Evolutionary conservation across 2,113 vertebrate genomes (phyloP).

Genomic region (Holacanthus passer): DNA sequence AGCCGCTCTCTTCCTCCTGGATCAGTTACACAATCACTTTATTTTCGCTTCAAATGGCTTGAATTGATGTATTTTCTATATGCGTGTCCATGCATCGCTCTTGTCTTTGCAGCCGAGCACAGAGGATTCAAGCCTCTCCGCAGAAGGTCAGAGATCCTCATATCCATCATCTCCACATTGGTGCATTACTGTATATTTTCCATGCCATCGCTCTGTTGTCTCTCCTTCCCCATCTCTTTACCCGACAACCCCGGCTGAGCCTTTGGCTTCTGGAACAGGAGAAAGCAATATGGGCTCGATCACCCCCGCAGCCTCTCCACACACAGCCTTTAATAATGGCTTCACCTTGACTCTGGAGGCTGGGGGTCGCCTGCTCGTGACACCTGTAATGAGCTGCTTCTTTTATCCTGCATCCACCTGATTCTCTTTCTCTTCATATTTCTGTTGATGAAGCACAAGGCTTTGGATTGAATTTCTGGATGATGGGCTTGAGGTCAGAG

Average conservation of each 20-base stretch:
- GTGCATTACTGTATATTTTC: not conserved
- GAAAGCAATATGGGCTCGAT: constrained; percentile 11
- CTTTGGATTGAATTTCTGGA: accelerated
- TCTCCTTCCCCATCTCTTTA: not conserved
- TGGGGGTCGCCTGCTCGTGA: not conserved
- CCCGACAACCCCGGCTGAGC: not conserved
- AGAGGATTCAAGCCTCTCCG: not conserved
- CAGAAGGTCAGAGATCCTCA: not conserved
- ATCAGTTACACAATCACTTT: not conserved
- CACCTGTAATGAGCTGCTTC: not conserved
- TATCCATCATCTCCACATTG: not conserved
- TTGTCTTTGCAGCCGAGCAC: not conserved
- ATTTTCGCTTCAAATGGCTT: not conserved
- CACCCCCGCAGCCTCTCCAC: not conserved
- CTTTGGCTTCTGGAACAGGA: constrained; percentile 7
- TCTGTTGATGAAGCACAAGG: constrained; percentile 15
- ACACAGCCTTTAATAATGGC: constrained; percentile 9
- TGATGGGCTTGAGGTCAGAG: not conserved
- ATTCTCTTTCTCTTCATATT: not conserved
- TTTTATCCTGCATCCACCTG: not conserved
- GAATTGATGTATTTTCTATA: not conserved
- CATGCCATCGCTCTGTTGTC: not conserved
- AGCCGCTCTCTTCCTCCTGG: not conserved
- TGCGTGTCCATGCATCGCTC: not conserved
- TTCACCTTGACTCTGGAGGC: constrained; percentile 25